Conservation (phyloP, 2,888 invertebrate genomes). For the Baccha elongata region DNA sequence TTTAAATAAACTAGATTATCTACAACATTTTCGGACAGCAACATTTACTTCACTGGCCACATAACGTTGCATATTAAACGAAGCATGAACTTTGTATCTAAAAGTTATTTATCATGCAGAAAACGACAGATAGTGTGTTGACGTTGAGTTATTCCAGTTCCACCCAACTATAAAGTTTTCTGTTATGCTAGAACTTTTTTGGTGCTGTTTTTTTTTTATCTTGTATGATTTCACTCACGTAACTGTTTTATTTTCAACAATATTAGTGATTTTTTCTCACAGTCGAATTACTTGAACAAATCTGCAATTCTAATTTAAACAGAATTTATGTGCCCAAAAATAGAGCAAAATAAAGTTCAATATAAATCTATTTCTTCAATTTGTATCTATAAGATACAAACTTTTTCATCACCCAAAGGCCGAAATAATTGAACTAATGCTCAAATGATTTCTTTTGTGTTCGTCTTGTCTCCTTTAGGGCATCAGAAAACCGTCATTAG, state of each 20-base stretch:
- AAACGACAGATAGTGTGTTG: not conserved
- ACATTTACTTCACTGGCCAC: slow-evolving; percentile 3
- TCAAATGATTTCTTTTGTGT: slow-evolving; percentile 21
- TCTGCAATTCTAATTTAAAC: slow-evolving; percentile 10
- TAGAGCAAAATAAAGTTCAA: not conserved
- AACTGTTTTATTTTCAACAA: not conserved
- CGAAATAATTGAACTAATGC: slow-evolving; percentile 23
- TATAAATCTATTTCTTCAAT: no score
- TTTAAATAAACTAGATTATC: slow-evolving; percentile 18
- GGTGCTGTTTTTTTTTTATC: not conserved
- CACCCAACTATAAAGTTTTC: not conserved
- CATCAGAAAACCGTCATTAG: slow-evolving; percentile 7
- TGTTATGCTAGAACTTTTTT: not conserved
- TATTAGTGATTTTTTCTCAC: not conserved
- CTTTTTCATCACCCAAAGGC: not conserved
- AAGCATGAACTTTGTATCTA: no score
- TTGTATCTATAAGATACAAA: not conserved
- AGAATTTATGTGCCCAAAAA: not conserved
- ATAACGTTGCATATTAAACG: not conserved
- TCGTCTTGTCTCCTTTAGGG: slow-evolving; percentile 7
- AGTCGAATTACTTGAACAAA: not conserved
- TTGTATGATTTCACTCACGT: not conserved
- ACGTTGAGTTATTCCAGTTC: not conserved
- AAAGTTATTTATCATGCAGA: slow-evolving; percentile 28
- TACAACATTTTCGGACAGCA: slow-evolving; percentile 14